phyloP scores from a whole-genome alignment of 2,888 invertebrate species.

The Leuctra nigra region DNA sequence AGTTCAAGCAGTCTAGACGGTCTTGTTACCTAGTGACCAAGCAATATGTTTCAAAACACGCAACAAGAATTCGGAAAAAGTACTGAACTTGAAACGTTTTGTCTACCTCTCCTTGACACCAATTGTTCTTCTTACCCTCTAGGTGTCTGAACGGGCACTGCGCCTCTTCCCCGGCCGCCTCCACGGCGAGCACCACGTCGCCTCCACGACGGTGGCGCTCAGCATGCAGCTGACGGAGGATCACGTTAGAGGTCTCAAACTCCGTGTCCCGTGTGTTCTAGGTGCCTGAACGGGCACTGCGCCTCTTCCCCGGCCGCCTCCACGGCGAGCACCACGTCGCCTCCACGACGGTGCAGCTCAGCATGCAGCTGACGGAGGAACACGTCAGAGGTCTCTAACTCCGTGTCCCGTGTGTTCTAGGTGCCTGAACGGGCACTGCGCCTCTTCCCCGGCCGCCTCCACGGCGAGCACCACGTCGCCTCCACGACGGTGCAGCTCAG shows the following conservation, averaged over 20 bases:
- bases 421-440: conserved; percentile 19
- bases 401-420: conserved; percentile 1
- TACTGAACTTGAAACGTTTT: no score
- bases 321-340: conserved; percentile 31
- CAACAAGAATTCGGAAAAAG: no score
- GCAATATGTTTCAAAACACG: no score
- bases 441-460: conserved; percentile 17
- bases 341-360: conserved; percentile 60
- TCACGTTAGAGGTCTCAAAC: conserved; percentile 36
- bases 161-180: conserved; percentile 17
- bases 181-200: conserved; percentile 25
- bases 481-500: conserved; percentile 62
- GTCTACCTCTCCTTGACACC: no score
- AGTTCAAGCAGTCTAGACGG: no score
- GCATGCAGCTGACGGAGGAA: conserved; percentile 59
- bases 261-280: neutral
- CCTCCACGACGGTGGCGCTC: conserved; percentile 59
- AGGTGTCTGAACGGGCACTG: conserved; percentile 22
- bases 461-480: conserved; percentile 32
- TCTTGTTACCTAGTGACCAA: no score
- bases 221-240: conserved; percentile 62
- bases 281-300: conserved; percentile 21
- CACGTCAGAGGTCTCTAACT: conserved; percentile 36
- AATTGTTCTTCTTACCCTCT: neutral
- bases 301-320: conserved; percentile 17